Percentiles rank a stretch among this genome's conserved stretches.
phyloP scores from a whole-genome alignment of 2,888 invertebrate species.

The Lomographa bimaculata region DNA sequence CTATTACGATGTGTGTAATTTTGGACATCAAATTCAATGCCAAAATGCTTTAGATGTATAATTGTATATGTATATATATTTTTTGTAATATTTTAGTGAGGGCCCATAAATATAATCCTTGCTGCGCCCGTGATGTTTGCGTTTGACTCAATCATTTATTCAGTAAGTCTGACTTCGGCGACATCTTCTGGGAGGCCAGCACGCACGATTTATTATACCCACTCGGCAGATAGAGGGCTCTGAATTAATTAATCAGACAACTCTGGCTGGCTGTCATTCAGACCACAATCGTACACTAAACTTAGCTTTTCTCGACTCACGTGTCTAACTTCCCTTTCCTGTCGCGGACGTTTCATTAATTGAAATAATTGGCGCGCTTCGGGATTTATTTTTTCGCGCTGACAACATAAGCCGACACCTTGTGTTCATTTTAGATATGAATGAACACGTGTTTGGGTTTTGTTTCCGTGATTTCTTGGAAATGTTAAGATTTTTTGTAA shows the following conservation, averaged over 20 bases:
- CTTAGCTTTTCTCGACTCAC: slow-evolving; percentile 52
- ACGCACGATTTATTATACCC: slow-evolving; percentile 78
- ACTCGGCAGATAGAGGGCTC: slow-evolving; percentile 62
- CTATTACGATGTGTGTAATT: too few relatives aligned
- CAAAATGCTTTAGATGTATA: too few relatives aligned
- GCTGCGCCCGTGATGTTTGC: slow-evolving; percentile 43
- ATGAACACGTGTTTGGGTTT: slow-evolving; percentile 21
- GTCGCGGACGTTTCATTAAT: slow-evolving; percentile 77
- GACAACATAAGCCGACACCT: slow-evolving; percentile 62
- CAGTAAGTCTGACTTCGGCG: slow-evolving; percentile 62
- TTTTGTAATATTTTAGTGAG: not conserved
- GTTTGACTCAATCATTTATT: slow-evolving; percentile 78
- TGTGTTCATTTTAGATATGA: slow-evolving; percentile 50
- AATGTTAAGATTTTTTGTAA: not conserved
- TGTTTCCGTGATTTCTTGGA: slow-evolving; percentile 13
- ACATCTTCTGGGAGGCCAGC: slow-evolving; percentile 79
- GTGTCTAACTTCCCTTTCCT: slow-evolving; percentile 74
- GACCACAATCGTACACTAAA: slow-evolving; percentile 70
- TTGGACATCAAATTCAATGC: too few relatives aligned
- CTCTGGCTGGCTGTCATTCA: slow-evolving; percentile 69
- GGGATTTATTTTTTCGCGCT: slow-evolving; percentile 67
- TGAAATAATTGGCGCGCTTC: slow-evolving; percentile 77
- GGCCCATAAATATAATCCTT: slow-evolving; percentile 8
- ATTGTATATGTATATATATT: too few relatives aligned
- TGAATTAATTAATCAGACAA: slow-evolving; percentile 78